These are phyloP conservation scores for Antennarius striatus DNA, from an alignment of 2,113 vertebrate genomes.

Conservation along the genomic window DNA sequence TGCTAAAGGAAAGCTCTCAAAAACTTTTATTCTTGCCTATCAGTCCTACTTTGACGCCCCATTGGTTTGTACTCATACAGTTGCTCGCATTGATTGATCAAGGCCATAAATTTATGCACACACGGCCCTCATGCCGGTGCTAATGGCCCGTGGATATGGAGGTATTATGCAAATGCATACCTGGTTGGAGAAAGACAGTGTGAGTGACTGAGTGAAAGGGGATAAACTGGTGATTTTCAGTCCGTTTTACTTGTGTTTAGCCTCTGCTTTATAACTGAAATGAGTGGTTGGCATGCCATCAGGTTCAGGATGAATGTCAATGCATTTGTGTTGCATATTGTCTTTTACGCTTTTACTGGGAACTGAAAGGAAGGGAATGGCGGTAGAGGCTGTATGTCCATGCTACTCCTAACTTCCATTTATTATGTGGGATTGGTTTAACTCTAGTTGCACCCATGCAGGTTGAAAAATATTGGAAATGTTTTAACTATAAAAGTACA, in stretches of 20 bases:
- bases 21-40: not conserved
- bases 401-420: not conserved
- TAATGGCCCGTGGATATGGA: conserved; percentile 69
- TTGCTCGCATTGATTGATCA: conserved; percentile 65
- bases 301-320: conserved; percentile 39
- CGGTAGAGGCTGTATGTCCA: not conserved
- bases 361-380: not conserved
- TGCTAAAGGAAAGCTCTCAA: no score
- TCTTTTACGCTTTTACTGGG: not conserved
- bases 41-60: conserved; percentile 12
- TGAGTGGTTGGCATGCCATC: conserved; percentile 51
- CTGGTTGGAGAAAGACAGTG: conserved; percentile 30
- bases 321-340: not conserved
- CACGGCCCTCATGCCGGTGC: conserved; percentile 58
- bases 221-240: conserved; percentile 49
- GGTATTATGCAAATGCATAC: conserved; percentile 69
- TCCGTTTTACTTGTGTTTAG: conserved; percentile 59
- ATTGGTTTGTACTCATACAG: conserved; percentile 38
- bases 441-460: not conserved
- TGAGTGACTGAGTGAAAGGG: conserved; percentile 42
- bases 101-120: conserved; percentile 58
- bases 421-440: not conserved
- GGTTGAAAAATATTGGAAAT: not conserved
- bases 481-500: not conserved
- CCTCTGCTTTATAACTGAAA: conserved; percentile 43